Conservation (phyloP, 2,797 vertebrate genomes). For the Columba guinea region DNA sequence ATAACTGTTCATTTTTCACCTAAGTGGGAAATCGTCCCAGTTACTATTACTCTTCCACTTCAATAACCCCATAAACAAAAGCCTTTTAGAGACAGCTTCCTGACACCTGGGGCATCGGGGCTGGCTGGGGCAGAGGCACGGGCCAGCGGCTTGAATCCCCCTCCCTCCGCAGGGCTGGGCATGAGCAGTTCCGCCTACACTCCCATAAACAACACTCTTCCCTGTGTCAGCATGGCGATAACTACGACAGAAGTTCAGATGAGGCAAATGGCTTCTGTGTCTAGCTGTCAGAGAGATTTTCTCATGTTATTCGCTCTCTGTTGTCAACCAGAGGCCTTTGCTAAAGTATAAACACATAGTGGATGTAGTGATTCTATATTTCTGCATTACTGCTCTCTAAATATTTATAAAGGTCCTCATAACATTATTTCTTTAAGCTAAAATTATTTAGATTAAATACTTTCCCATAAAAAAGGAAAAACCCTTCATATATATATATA, state of each 20-base stretch:
- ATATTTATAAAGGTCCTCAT: constrained; percentile 23
- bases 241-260: neutral
- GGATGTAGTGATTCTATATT: neutral
- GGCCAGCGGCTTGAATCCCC: neutral
- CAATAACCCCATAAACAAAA: neutral
- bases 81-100: neutral
- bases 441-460: neutral
- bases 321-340: neutral
- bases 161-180: neutral
- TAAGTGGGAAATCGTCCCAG: neutral
- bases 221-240: neutral
- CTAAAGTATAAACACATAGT: neutral
- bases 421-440: constrained; percentile 36
- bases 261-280: constrained; percentile 1
- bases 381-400: constrained; percentile 13
- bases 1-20: neutral
- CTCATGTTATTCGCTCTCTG: neutral
- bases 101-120: neutral
- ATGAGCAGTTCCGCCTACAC: neutral
- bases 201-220: neutral
- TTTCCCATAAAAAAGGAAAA: constrained; percentile 19
- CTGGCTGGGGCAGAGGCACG: neutral
- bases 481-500: neutral
- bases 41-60: neutral
- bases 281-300: constrained; percentile 22